Conservation (phyloP, 2,888 invertebrate species). For the Cistogaster globosa region DNA sequence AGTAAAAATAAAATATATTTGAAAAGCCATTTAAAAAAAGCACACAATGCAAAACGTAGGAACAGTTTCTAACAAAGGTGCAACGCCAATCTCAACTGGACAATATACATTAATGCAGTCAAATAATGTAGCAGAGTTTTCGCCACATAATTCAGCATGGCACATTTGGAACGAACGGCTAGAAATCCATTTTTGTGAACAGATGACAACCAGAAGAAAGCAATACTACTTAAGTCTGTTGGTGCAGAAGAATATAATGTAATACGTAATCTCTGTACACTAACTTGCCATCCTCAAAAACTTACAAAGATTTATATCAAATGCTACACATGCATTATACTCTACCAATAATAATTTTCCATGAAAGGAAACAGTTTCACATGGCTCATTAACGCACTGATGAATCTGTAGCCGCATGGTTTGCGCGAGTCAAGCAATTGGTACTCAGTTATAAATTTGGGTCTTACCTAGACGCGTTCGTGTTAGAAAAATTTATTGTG, state of each 20-base stretch:
- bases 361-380: constrained; percentile 1
- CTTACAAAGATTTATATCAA: too few species aligned
- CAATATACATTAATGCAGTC: neutral
- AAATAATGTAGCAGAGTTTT: neutral
- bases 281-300: too few species aligned
- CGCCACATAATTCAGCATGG: neutral
- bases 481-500: neutral
- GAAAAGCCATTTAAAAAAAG: neutral
- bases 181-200: constrained; percentile 24
- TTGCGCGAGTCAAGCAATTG: neutral
- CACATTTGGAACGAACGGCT: neutral
- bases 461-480: neutral
- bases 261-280: neutral
- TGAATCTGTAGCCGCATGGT: neutral
- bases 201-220: neutral
- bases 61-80: neutral
- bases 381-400: neutral
- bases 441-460: constrained; percentile 14
- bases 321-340: too few species aligned
- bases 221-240: neutral
- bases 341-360: too few species aligned
- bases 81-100: too few species aligned
- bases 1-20: too few species aligned
- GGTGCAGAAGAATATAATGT: neutral
- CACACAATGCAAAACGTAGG: neutral